These are phyloP conservation scores for Microcaecilia unicolor DNA, from an alignment of 2,797 vertebrate genomes.

Conservation along the genomic window DNA sequence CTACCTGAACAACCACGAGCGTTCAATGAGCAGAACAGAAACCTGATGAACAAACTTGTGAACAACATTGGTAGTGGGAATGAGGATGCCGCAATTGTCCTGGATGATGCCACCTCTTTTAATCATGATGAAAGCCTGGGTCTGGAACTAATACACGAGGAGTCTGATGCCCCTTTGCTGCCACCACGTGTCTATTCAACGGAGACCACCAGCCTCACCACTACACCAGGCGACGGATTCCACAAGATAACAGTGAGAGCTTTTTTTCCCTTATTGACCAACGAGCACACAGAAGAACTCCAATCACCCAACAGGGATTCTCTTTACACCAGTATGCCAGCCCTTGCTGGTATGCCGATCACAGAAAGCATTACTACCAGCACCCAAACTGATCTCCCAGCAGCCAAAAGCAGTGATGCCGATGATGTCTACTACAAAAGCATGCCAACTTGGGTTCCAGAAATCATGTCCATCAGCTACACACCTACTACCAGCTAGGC, in stretches of 20 bases:
- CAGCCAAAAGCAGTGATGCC: constrained; percentile 67
- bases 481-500: constrained; percentile 92
- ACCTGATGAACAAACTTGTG: constrained; percentile 93
- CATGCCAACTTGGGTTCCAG: constrained; percentile 93
- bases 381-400: constrained; percentile 69
- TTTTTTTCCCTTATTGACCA: constrained; percentile 90
- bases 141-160: constrained; percentile 87
- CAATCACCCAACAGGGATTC: constrained; percentile 86
- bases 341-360: constrained; percentile 67
- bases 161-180: constrained; percentile 81
- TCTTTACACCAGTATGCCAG: constrained; percentile 92
- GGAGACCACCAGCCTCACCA: constrained; percentile 73
- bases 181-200: constrained; percentile 67
- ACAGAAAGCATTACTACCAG: constrained; percentile 52
- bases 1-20: constrained; percentile 94
- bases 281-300: constrained; percentile 82
- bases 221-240: constrained; percentile 74
- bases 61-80: constrained; percentile 80
- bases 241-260: constrained; percentile 92
- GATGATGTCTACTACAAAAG: constrained; percentile 98
- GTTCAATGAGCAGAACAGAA: constrained; percentile 83
- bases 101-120: constrained; percentile 71
- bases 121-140: constrained; percentile 81
- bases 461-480: constrained; percentile 88
- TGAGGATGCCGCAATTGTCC: constrained; percentile 69